These are phyloP conservation scores for Calliphora vomitoria DNA, from an alignment of 2,888 invertebrate species.

Conservation along the genomic window DNA sequence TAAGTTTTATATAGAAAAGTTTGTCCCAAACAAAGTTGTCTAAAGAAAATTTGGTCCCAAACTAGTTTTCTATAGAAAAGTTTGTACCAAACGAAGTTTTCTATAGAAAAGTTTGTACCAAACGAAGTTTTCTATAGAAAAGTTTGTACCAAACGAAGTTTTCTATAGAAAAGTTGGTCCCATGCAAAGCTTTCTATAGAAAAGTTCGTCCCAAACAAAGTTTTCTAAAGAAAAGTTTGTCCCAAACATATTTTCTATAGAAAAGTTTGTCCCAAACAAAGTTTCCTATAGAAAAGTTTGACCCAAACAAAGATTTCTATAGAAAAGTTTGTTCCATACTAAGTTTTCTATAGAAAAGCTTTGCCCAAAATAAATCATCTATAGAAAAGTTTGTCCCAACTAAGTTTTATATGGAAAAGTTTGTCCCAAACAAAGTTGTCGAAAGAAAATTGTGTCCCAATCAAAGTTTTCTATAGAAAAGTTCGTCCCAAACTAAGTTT, in stretches of 20 bases:
- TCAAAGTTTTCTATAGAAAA: not conserved
- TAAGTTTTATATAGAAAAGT: not conserved
- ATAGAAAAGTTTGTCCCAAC: not conserved
- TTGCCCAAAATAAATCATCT: not conserved
- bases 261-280: not conserved
- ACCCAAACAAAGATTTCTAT: not conserved
- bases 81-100: not conserved
- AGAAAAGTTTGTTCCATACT: not conserved
- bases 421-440: not conserved
- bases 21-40: not conserved
- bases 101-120: not conserved
- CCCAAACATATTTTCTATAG: conserved; percentile 1
- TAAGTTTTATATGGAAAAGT: not conserved
- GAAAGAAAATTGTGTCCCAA: not conserved
- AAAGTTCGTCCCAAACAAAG: not conserved
- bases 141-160: too few species aligned
- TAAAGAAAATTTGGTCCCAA: too few species aligned
- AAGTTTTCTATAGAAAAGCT: not conserved
- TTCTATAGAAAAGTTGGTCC: too few species aligned
- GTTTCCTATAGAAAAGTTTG: conserved; percentile 4
- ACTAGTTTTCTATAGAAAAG: not conserved
- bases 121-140: not conserved
- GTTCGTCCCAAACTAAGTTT: not conserved
- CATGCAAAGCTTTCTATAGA: not conserved
- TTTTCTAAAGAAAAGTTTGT: not conserved